Evolutionary conservation across 2,888 invertebrate genomes (phyloP), one percentile per base, ranked within the genome.

Genomic region (Lagria hirta): DNA sequence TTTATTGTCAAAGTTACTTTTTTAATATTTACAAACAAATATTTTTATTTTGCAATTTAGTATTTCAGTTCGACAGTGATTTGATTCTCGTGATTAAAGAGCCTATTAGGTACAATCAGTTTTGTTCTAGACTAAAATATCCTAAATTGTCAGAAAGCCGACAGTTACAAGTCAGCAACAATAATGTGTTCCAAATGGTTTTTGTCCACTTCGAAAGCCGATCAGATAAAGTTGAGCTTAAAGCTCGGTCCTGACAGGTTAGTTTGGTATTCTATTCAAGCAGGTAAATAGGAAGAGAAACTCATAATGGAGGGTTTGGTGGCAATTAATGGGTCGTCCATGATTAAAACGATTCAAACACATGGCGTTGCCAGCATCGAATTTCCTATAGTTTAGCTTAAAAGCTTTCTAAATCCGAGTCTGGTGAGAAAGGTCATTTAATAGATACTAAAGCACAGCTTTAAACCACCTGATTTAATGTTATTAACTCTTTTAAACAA

Each of bases 361-460:
- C 50, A 52, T 50, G 48, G 46, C 44, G 51, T n/a, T n/a, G n/a
- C n/a, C 44, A 51, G 49, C 47, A 44, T 45, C 37, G 43, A 44
- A 41, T 43, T 46, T 42, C 47, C 50, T 47, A 52, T 52, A 57
- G 53, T 53, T 45, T 37, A 47, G 51, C 51, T 47, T 53, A 46
- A 51, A 54, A 49, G 52, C 53, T 51, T 51, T n/a, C 47, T 53
- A 52, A 56, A 54, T 49, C 52, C 50, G 48, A 55, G 50, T 54
- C 49, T 52, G 48, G 46, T n/a, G n/a, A n/a, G n/a, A n/a, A n/a
- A 52, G 61, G 58, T 61, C 61, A 58, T 42, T 58, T 64, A 62
- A 64, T 62, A 61, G 60, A 61, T 55, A 55, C 57, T 49, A 49
- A 54, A 61, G 62, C 64, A 58, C 62, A 61, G 46, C 53, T 50